Evolutionary conservation across 1,140 invertebrate genomes (phyloP).

Genomic region (Palaemon carinicauda): DNA sequence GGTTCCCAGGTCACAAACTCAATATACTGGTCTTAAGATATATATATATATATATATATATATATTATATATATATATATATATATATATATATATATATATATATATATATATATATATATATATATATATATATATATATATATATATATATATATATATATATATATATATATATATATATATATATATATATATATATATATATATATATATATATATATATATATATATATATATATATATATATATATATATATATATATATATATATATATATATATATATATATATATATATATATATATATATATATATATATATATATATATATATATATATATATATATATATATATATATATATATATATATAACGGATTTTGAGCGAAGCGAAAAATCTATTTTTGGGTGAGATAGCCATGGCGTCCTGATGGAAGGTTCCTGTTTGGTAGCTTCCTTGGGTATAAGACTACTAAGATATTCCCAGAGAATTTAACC

Average conservation of each 20-base stretch:
- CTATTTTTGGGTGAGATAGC: too few species aligned
- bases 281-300: not conserved
- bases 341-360: not conserved
- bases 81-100: not conserved
- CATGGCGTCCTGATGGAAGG: too few species aligned
- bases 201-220: not conserved
- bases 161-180: not conserved
- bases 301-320: not conserved
- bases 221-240: not conserved
- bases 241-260: not conserved
- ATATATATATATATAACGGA: not conserved
- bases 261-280: not conserved
- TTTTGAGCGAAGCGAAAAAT: too few species aligned
- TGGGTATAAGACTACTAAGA: too few species aligned
- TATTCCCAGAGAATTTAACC: too few species aligned
- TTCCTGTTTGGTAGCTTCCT: too few species aligned
- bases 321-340: not conserved
- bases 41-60: not conserved
- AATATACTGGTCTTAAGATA: too few species aligned
- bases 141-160: not conserved
- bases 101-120: not conserved
- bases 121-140: not conserved
- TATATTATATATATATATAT: not conserved
- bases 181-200: not conserved
- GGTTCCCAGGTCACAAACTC: too few species aligned